phyloP scores from a whole-genome alignment of 2,888 invertebrate species.

The Dicycla oo region DNA sequence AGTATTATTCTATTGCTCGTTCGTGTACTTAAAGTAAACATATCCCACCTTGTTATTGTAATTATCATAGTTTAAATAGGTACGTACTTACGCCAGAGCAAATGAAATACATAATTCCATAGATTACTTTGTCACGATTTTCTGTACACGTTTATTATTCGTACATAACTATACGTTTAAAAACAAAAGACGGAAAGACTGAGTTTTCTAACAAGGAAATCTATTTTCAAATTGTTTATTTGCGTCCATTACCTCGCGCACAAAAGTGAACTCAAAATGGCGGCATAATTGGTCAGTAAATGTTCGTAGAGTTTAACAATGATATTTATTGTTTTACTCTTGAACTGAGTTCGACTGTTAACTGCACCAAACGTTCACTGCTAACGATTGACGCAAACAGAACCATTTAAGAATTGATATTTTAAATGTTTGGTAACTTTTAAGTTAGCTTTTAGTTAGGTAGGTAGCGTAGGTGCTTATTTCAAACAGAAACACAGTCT shows the following conservation, averaged over 20 bases:
- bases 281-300: conserved; percentile 5
- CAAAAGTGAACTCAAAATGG: conserved; percentile 10
- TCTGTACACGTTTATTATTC: not conserved
- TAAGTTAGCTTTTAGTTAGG: conserved; percentile 3
- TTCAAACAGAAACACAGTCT: not conserved
- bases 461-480: not conserved
- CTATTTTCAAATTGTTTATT: not conserved
- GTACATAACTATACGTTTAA: not conserved
- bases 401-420: not conserved
- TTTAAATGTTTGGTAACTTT: conserved; percentile 10
- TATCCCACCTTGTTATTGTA: not conserved
- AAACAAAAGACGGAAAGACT: too few species aligned
- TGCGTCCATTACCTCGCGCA: not conserved
- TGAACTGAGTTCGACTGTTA: conserved; percentile 41
- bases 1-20: not conserved
- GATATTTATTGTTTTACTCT: conserved; percentile 40
- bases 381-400: conserved; percentile 36
- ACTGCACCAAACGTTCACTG: conserved; percentile 10
- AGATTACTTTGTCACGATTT: conserved; percentile 8
- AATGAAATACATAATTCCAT: not conserved
- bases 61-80: conserved; percentile 18
- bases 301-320: conserved; percentile 28
- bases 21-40: conserved; percentile 15
- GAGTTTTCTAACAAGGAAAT: not conserved
- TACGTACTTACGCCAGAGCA: not conserved